Percentiles rank a stretch among this genome's conserved stretches.
These are phyloP conservation scores for Turnix velox DNA, from an alignment of 2,113 vertebrate species.

Conservation along the genomic window DNA sequence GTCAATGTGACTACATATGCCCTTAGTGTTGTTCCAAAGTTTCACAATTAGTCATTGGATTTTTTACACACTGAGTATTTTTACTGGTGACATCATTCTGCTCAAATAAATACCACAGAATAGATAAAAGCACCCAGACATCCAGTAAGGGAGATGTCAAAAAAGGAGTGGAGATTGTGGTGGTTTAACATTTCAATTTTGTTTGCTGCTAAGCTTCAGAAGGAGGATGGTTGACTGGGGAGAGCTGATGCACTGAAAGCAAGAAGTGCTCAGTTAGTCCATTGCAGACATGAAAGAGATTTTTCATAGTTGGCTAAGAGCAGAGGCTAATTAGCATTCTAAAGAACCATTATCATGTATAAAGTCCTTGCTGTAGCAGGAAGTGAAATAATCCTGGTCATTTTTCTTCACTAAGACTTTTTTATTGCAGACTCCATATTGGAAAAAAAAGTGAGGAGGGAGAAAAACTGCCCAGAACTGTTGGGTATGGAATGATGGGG, in stretches of 20 bases:
- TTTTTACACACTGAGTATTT: neutral
- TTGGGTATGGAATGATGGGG: neutral
- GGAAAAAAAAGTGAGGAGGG: neutral
- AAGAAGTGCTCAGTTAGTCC: neutral
- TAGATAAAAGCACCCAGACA: neutral
- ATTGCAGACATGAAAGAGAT: neutral
- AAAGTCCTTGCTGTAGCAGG: neutral
- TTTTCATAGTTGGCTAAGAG: neutral
- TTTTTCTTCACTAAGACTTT: neutral
- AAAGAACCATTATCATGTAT: neutral
- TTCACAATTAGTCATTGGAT: neutral
- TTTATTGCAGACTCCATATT: neutral
- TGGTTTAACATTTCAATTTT: neutral
- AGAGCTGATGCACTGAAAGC: neutral
- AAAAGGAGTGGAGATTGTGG: neutral
- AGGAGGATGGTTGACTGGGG: neutral
- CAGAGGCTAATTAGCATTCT: neutral
- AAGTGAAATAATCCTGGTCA: neutral
- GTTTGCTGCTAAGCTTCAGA: neutral
- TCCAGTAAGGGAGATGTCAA: neutral
- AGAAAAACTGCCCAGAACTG: neutral
- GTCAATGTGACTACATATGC: neutral
- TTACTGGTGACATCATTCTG: neutral
- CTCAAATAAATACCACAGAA: neutral
- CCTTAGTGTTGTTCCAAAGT: neutral